A percentile compares a stretch with the other conserved stretches of the same genome.
phyloP scores from a whole-genome alignment of 2,888 invertebrate species.

The Clanis bilineata region DNA sequence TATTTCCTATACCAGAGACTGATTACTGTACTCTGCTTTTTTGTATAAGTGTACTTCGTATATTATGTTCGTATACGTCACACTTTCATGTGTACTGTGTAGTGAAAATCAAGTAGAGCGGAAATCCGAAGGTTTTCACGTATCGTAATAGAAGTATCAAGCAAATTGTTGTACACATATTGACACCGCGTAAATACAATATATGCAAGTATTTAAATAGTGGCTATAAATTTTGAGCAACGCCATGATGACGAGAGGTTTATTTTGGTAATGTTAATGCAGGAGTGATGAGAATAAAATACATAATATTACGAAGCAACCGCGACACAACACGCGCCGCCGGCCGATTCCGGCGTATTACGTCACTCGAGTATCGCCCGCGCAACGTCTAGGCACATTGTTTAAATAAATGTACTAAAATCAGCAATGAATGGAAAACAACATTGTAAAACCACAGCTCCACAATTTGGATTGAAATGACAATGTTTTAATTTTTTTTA shows the following conservation, averaged over 20 bases:
- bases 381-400: neutral
- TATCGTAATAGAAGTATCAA: no score
- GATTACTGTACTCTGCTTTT: no score
- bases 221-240: neutral
- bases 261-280: conserved; percentile 49
- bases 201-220: conserved; percentile 2
- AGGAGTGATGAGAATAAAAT: conserved; percentile 41
- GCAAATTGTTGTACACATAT: no score
- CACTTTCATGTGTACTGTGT: no score
- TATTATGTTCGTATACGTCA: no score
- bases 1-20: no score
- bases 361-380: conserved; percentile 22
- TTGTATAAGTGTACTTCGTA: no score
- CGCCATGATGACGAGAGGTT: conserved; percentile 49
- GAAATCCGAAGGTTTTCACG: no score
- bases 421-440: neutral
- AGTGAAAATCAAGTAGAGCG: no score
- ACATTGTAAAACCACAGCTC: neutral
- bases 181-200: conserved; percentile 7
- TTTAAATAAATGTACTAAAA: neutral
- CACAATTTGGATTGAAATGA: neutral
- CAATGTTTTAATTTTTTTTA: neutral
- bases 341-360: conserved; percentile 39
- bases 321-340: conserved; percentile 31
- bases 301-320: conserved; percentile 37